phyloP scores from a whole-genome alignment of 1,140 invertebrate species.

The Drosophila erecta region DNA sequence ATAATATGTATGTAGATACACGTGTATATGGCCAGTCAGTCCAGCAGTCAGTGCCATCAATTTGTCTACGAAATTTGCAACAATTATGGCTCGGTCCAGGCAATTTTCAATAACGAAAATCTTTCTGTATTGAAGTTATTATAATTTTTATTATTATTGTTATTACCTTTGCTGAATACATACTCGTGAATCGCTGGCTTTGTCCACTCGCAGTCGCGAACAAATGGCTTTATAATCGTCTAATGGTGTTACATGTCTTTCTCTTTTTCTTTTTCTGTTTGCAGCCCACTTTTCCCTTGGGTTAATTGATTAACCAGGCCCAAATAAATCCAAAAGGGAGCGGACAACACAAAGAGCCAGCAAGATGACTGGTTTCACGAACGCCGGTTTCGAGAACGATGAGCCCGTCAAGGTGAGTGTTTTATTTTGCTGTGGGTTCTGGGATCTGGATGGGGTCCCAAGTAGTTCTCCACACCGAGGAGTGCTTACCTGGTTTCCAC shows the following conservation, averaged over 20 bases:
- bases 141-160: slow-evolving; percentile 61
- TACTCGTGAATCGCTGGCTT: slow-evolving; percentile 6
- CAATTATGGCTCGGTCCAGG: slow-evolving; percentile 62
- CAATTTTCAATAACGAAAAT: slow-evolving; percentile 71
- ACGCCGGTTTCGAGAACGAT: slow-evolving; percentile 81
- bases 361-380: slow-evolving; percentile 83
- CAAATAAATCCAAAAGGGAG: slow-evolving; percentile 14
- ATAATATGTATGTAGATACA: neutral
- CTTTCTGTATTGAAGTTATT: slow-evolving; percentile 46
- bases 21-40: slow-evolving; percentile 1
- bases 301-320: slow-evolving; percentile 53
- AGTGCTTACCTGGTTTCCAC: slow-evolving; percentile 18
- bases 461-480: slow-evolving; percentile 14
- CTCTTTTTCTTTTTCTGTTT: slow-evolving; percentile 16
- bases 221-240: slow-evolving; percentile 29
- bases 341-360: slow-evolving; percentile 42
- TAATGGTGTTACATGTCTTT: slow-evolving; percentile 35
- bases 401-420: slow-evolving; percentile 82
- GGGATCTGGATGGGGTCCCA: slow-evolving; percentile 2
- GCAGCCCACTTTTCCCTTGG: slow-evolving; percentile 45
- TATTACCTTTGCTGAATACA: slow-evolving; percentile 28
- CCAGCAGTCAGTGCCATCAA: slow-evolving; percentile 28
- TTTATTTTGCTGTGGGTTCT: neutral
- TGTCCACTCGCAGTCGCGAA: slow-evolving; percentile 17
- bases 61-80: slow-evolving; percentile 52